Percentiles rank a stretch among this genome's conserved stretches.
Evolutionary conservation across 2,888 invertebrate species (phyloP).

Genomic region (Scelioninae gen. 2): DNA sequence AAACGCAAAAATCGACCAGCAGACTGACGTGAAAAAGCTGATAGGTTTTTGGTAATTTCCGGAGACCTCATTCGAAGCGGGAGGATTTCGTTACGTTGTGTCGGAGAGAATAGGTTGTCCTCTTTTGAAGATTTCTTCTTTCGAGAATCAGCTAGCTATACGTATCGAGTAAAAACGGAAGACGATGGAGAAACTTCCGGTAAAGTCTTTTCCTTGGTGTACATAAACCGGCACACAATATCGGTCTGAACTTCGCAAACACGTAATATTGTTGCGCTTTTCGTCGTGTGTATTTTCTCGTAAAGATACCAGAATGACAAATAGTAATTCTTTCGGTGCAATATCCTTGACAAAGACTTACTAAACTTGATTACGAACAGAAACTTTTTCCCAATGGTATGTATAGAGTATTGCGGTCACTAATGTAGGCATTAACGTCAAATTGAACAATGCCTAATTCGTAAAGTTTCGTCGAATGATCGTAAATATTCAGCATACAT

Average conservation of each 20-base stretch:
- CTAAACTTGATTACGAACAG: conserved; percentile 35
- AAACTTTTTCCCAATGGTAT: no score
- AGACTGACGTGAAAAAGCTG: conserved; percentile 63
- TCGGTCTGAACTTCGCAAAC: conserved; percentile 52
- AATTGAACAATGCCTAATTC: conserved; percentile 3
- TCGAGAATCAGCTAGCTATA: conserved; percentile 35
- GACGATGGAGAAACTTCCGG: conserved; percentile 54
- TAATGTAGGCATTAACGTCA: no score
- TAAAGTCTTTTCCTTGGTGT: conserved; percentile 46
- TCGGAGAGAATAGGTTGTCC: conserved; percentile 41
- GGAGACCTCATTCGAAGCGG: conserved; percentile 58
- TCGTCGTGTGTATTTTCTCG: conserved; percentile 57
- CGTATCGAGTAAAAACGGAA: conserved; percentile 42
- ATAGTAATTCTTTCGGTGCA: conserved; percentile 24
- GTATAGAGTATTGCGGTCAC: no score
- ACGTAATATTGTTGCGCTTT: conserved; percentile 55
- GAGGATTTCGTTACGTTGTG: conserved; percentile 52
- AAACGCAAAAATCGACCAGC: conserved; percentile 51
- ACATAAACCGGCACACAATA: conserved; percentile 57
- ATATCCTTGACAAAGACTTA: conserved; percentile 27
- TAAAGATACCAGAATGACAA: conserved; percentile 43
- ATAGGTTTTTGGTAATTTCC: conserved; percentile 64
- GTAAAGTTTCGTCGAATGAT: no score
- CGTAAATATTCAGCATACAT: no score
- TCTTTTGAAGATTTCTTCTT: conserved; percentile 33